Conservation (phyloP, 2,113 vertebrate genomes). For the Gnathonemus echidnorhynchus region DNA sequence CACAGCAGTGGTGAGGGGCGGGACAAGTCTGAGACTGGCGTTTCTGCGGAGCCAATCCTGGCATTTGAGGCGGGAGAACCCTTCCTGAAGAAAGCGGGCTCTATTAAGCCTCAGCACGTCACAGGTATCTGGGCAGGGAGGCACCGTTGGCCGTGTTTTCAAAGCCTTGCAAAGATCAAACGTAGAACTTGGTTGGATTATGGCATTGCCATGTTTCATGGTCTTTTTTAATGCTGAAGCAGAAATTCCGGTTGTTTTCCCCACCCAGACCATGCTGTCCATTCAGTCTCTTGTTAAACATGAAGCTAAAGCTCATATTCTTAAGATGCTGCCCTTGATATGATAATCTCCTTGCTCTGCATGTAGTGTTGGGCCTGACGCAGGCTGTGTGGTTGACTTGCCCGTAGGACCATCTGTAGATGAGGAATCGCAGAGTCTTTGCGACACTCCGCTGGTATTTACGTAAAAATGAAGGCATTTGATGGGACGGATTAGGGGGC, state of each 20-base stretch:
- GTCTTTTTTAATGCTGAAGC: neutral
- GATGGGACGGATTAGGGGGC: neutral
- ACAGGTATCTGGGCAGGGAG: constrained; percentile 65
- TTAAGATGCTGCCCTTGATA: neutral
- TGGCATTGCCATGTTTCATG: neutral
- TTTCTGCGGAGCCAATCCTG: constrained; percentile 68
- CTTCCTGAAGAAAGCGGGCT: constrained; percentile 78
- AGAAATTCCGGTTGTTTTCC: neutral
- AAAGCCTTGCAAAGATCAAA: neutral
- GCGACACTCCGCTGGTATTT: neutral
- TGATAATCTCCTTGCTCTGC: neutral
- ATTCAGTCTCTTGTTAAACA: neutral
- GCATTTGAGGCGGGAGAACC: constrained; percentile 76
- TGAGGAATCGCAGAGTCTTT: neutral
- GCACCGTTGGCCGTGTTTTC: neutral
- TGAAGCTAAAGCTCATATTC: neutral
- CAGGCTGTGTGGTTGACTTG: neutral
- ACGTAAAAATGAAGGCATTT: neutral
- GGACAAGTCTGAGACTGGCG: constrained; percentile 58
- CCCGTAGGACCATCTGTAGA: neutral
- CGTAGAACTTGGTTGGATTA: neutral
- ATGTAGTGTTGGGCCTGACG: neutral
- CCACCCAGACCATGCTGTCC: neutral
- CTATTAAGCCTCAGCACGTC: constrained; percentile 81
- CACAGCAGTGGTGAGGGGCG: constrained; percentile 52